These are phyloP conservation scores for Hypsopygia costalis DNA, from an alignment of 2,888 invertebrate genomes.

Conservation along the genomic window DNA sequence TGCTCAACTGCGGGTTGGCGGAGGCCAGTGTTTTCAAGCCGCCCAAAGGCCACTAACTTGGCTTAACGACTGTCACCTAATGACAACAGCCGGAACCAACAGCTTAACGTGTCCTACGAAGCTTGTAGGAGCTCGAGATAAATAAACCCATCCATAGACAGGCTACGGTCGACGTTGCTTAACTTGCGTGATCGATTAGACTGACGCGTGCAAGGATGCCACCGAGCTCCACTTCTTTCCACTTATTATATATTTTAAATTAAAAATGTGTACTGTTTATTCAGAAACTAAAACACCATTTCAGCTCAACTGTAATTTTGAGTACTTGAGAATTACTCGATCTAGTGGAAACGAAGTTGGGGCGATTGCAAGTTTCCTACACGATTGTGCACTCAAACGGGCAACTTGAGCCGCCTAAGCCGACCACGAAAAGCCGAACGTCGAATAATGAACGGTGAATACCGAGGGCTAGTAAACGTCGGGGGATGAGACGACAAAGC, in stretches of 20 bases:
- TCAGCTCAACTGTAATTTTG: constrained; percentile 21
- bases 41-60: too few species aligned
- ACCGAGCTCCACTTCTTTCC: background rate
- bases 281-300: constrained; percentile 1
- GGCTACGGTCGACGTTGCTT: too few species aligned
- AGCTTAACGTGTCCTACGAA: too few species aligned
- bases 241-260: background rate
- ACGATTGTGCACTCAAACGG: constrained; percentile 35
- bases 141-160: too few species aligned
- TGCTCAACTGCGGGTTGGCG: too few species aligned
- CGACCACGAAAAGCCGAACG: constrained; percentile 17
- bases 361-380: constrained; percentile 29
- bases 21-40: too few species aligned
- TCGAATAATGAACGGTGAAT: constrained; percentile 5
- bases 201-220: too few species aligned
- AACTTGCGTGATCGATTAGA: too few species aligned
- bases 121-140: too few species aligned
- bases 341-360: constrained; percentile 23
- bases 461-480: background rate
- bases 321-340: constrained; percentile 17
- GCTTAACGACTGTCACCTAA: too few species aligned
- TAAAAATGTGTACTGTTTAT: background rate
- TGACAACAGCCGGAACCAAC: too few species aligned
- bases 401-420: constrained; percentile 21
- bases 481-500: background rate